Base-by-base conservation (phyloP, 2,113 vertebrate species). In the Thalassarche chlororhynchos region DNA sequence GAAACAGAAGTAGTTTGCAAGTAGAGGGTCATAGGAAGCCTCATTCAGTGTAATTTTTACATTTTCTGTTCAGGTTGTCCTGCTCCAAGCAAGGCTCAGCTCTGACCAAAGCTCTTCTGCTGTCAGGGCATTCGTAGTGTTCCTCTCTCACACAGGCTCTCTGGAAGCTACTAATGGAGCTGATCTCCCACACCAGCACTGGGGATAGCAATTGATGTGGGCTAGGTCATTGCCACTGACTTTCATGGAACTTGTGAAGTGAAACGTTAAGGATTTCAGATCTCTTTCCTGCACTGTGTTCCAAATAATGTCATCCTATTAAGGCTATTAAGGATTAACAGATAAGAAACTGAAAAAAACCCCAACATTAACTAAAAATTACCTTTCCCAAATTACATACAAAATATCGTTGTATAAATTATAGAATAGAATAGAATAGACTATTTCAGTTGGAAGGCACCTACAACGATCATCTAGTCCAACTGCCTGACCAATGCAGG, bases 61-160 rank as follows among this genome's bases (percentile, higher is more conserved):
- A 12, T 36, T 8, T 89, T 64, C 26, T 31, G 15, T 36, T 78
- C 60, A 24, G 31, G 14, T 21, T 62, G 14, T 24, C 25, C 44
- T 58, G 13, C 74, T 84, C 18, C 31, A 58, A 66, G 64, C 15
- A 78, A 62, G 25, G 65, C 17, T 87, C 42, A 87, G 31, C 26
- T 70, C 40, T 34, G 23, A 61, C 17, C 40, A 82, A 42, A 75
- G 36, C 12, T 74, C 20, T 54, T 83, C 52, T 60, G n/a, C 25
- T 88, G 1, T 46, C 66, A 55, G 36, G 49, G 16, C 7, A 17
- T 9, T 69, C 1, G 0, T 12, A 58, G 32, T 0, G 0, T 32
- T 84, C 69, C 10, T 64, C 3, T 42, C 72, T 31, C 5, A 0
- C 1, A 1, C 7, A 52, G 62, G 14, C 52, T 36, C 18, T 78